Conservation (phyloP, 1,140 invertebrate species). For the Scaptodrosophila lebanonensis region DNA sequence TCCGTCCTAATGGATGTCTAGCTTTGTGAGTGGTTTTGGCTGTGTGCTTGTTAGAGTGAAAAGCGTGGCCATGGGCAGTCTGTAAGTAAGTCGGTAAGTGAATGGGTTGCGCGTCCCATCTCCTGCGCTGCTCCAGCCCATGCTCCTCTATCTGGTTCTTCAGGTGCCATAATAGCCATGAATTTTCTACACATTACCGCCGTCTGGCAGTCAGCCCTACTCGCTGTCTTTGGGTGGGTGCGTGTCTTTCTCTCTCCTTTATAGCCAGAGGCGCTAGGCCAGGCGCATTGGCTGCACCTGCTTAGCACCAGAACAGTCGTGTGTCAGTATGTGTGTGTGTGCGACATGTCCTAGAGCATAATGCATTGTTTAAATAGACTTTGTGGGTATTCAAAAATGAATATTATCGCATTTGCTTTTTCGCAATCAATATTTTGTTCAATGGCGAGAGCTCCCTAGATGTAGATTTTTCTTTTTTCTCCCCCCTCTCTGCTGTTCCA, state of each 20-base stretch:
- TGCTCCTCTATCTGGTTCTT: slow-evolving; percentile 22
- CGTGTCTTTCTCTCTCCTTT: slow-evolving; percentile 53
- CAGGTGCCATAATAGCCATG: slow-evolving; percentile 71
- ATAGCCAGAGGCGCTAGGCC: neutral
- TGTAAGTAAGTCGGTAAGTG: slow-evolving; percentile 70
- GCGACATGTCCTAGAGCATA: slow-evolving; percentile 42
- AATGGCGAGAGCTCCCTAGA: too few relatives aligned
- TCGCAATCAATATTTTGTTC: slow-evolving; percentile 67
- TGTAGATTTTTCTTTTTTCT: neutral
- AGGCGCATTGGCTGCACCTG: slow-evolving; percentile 39
- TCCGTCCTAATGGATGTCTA: slow-evolving; percentile 63
- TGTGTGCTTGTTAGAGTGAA: slow-evolving; percentile 55
- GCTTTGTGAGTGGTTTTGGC: slow-evolving; percentile 6
- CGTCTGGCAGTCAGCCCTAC: slow-evolving; percentile 10
- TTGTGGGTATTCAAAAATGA: slow-evolving; percentile 73
- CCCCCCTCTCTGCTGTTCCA: slow-evolving; percentile 14
- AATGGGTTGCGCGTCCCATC: slow-evolving; percentile 35
- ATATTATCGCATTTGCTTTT: slow-evolving; percentile 75
- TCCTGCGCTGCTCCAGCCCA: neutral
- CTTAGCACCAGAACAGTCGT: slow-evolving; percentile 13
- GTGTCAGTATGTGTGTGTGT: neutral
- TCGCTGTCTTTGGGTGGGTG: slow-evolving; percentile 57
- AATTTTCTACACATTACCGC: slow-evolving; percentile 58
- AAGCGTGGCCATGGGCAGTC: slow-evolving; percentile 18
- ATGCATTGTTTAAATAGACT: slow-evolving; percentile 72